phyloP scores from a whole-genome alignment of 2,113 vertebrate species.

The Panthera leo region DNA sequence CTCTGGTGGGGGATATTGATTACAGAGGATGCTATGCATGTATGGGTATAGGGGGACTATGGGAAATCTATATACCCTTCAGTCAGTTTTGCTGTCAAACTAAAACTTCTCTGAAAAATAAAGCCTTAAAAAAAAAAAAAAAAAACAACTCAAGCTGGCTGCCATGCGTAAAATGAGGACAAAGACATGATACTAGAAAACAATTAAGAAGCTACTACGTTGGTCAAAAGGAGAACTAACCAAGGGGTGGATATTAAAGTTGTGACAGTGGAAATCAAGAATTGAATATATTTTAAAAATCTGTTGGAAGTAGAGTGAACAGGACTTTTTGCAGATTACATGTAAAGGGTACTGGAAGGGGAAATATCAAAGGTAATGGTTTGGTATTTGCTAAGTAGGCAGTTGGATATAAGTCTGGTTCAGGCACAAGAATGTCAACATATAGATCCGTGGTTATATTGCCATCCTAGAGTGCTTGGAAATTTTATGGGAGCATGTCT shows the following conservation, averaged over 20 bases:
- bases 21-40: accelerated
- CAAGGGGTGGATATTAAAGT: background rate
- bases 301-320: background rate
- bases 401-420: background rate
- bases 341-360: accelerated
- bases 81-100: background rate
- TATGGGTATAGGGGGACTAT: accelerated
- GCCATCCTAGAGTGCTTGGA: no score
- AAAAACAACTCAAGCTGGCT: background rate
- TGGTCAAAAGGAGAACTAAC: background rate
- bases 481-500: background rate
- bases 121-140: background rate
- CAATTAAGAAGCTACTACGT: accelerated
- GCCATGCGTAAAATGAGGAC: background rate
- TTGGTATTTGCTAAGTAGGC: background rate
- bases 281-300: background rate
- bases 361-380: no score
- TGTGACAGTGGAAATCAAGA: background rate
- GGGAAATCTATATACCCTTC: background rate
- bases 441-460: accelerated
- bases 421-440: background rate
- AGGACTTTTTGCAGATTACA: background rate
- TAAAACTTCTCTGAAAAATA: background rate
- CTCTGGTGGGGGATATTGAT: background rate
- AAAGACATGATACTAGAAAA: background rate